Conservation (phyloP, 2,113 vertebrate species). For the Panurus biarmicus region DNA sequence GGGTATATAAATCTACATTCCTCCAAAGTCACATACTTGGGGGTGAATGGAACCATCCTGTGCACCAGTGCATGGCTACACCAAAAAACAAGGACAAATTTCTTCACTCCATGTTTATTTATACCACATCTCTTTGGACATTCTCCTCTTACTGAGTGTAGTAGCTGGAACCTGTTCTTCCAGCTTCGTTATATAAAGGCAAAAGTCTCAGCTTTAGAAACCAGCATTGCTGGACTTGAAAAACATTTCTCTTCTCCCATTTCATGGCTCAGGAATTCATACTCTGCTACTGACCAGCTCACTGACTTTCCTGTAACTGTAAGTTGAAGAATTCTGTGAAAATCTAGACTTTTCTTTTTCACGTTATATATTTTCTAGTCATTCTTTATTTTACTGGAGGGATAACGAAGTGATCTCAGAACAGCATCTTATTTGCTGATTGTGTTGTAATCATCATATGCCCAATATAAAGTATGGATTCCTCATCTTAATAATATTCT, state of each 20-base stretch:
- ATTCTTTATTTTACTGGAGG: not conserved
- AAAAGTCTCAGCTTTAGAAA: not conserved
- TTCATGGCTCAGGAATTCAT: not conserved
- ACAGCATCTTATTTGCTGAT: not conserved
- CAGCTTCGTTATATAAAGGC: not conserved
- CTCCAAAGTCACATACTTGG: not conserved
- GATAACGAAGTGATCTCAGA: not conserved
- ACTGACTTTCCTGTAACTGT: not conserved
- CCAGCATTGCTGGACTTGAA: not conserved
- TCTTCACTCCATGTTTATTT: not conserved
- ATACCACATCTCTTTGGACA: not conserved
- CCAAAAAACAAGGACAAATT: not conserved
- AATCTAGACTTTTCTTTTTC: not conserved
- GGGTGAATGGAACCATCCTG: not conserved
- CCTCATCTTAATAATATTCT: not conserved
- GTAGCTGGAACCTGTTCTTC: not conserved
- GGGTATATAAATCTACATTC: not conserved
- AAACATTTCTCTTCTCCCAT: not conserved
- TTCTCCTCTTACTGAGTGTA: not conserved
- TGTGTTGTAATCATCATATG: not conserved
- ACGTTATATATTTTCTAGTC: not conserved
- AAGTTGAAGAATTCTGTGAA: not conserved
- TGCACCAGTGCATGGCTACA: not conserved
- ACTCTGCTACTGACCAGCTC: not conserved
- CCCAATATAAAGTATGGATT: not conserved